Percentiles rank a stretch among this genome's conserved stretches.
Conservation (phyloP, 1,140 invertebrate species). For the Megalonaias nervosa region DNA sequence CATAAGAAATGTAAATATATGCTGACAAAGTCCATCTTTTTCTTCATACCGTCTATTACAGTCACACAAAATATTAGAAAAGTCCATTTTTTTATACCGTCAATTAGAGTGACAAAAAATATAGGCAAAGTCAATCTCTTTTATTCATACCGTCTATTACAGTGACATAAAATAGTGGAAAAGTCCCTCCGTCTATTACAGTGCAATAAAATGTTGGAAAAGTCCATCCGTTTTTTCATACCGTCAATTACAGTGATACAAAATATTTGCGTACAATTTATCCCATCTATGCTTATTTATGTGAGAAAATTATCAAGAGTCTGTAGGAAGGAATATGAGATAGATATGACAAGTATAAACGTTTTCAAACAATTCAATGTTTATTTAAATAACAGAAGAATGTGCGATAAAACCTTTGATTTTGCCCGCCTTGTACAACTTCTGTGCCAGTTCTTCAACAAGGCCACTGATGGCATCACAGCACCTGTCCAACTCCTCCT, state of each 20-base stretch:
- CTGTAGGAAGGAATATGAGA: too few relatives aligned
- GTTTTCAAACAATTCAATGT: too few relatives aligned
- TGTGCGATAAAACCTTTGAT: conserved; percentile 47
- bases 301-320: too few relatives aligned
- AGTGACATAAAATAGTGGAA: not conserved
- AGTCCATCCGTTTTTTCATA: not conserved
- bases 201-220: not conserved
- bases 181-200: not conserved
- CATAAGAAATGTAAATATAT: not conserved
- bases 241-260: not conserved
- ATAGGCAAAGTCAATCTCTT: not conserved
- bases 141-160: too few relatives aligned
- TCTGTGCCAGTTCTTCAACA: conserved; percentile 64
- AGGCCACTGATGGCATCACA: conserved; percentile 56
- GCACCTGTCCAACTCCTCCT: conserved; percentile 59
- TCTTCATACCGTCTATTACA: not conserved
- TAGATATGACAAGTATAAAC: too few relatives aligned
- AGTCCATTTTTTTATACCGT: not conserved
- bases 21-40: not conserved
- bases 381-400: not conserved
- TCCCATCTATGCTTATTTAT: too few relatives aligned
- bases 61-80: not conserved
- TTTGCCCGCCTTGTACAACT: conserved; percentile 64
- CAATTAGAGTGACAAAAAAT: not conserved
- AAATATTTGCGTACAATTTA: not conserved